A percentile compares a stretch with the other conserved stretches of the same genome.
phyloP scores from a whole-genome alignment of 2,113 vertebrate genomes.

The Solenodon paradoxus region DNA sequence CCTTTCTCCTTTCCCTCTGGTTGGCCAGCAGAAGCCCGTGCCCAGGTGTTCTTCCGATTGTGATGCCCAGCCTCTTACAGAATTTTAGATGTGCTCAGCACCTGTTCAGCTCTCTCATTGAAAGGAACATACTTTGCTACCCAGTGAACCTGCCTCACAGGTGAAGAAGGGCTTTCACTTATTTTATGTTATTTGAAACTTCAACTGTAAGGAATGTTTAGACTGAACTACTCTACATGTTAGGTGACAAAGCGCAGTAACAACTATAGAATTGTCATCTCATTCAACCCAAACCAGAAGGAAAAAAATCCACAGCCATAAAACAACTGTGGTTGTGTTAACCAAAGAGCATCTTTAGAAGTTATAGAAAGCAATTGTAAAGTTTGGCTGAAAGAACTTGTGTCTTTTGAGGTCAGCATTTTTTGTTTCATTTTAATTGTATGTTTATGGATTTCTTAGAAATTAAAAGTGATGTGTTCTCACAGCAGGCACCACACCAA shows the following conservation, averaged over 20 bases:
- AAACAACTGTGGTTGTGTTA: not conserved
- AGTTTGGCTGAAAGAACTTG: not conserved
- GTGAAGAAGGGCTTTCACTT: not conserved
- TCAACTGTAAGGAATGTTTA: not conserved
- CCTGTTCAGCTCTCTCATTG: not conserved
- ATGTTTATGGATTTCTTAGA: slow-evolving; percentile 12
- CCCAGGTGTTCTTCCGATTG: not conserved
- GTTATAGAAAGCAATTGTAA: not conserved
- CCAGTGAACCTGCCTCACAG: not conserved
- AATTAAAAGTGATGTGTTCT: slow-evolving; percentile 13
- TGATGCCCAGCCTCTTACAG: not conserved
- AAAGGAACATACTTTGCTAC: not conserved
- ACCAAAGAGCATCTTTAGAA: not conserved
- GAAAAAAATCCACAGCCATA: not conserved
- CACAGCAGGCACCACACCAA: not conserved
- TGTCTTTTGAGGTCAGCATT: not conserved
- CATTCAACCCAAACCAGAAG: not conserved
- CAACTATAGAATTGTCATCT: not conserved
- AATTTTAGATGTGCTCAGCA: not conserved
- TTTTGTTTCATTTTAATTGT: slow-evolving; percentile 1
- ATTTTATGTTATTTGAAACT: not conserved
- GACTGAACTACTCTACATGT: not conserved
- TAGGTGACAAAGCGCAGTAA: not conserved
- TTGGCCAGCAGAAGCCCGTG: not conserved
- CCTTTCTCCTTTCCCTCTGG: not conserved